Base-by-base conservation (phyloP, 1,140 invertebrate genomes). In the Drosophila persimilis region DNA sequence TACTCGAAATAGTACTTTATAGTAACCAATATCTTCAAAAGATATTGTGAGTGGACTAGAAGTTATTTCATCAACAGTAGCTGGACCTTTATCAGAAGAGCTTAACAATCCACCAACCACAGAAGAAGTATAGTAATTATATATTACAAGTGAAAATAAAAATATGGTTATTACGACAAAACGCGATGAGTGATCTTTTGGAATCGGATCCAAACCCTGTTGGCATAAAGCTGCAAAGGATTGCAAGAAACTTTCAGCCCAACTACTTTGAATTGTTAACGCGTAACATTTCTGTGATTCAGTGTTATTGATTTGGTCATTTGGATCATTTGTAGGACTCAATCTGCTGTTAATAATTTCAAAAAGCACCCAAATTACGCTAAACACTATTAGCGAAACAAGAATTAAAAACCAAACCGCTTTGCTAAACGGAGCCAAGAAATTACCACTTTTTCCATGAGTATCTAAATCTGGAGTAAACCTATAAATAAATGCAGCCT, bases 71-170 rank as follows among this genome's bases (percentile, higher is more conserved):
- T 83, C 80, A 2, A 91, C 69, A 2, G 69, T 70, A 13, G 70
- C 46, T 6, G 90, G 90, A 3, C 90, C 90, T 41, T 80, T 72
- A 52, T 67, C 78, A 43, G 86, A 75, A 13, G 73, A 89, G 53
- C 84, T 90, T 1, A 91, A 50, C 52, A 91, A 55, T 26, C 90
- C 90, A 24, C 90, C 88, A n/a, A 91, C 90, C 2, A 91, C 88
- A 4, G 90, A 91, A 15, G 90, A 91, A 2, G 90, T 91, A 26
- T 91, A 91, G 72, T 86, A 91, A 29, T 91, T 91, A 29, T 91
- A 91, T 73, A 91, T 79, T 8, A 91, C 69, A 5, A 91, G 48
- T 0, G 90, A 89, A 50, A 90, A 91, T n/a, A 90, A 13, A 26
- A 89, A 84, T 26, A 89, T 66, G 0, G 84, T 85, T 6, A 90